Percentiles rank a stretch among this genome's conserved stretches.
Conservation (phyloP, 2,113 vertebrate genomes). For the Gadus macrocephalus region DNA sequence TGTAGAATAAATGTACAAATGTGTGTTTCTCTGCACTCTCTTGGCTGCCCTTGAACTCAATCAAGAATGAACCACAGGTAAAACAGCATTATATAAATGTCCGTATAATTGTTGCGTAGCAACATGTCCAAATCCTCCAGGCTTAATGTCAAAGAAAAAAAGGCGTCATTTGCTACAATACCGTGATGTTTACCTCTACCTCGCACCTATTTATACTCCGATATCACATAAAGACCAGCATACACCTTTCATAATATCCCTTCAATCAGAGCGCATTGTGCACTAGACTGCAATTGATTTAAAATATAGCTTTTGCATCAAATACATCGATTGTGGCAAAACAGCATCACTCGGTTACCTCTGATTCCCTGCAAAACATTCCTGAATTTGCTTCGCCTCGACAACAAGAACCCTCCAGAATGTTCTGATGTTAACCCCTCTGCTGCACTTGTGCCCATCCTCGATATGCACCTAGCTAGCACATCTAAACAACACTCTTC, state of each 20-base stretch:
- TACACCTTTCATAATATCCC: too few species aligned
- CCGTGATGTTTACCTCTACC: too few species aligned
- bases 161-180: too few species aligned
- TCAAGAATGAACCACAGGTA: slow-evolving; percentile 29
- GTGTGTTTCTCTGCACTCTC: slow-evolving; percentile 1
- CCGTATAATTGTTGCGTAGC: background rate
- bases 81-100: slow-evolving; percentile 5
- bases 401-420: slow-evolving; percentile 84
- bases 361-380: slow-evolving; percentile 47
- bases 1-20: background rate
- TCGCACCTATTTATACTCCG: too few species aligned
- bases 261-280: too few species aligned
- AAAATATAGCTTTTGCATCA: background rate
- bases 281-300: too few species aligned
- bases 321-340: slow-evolving; percentile 7
- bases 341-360: slow-evolving; percentile 29
- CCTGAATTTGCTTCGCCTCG: slow-evolving; percentile 62
- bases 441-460: slow-evolving; percentile 51
- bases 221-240: too few species aligned
- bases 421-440: slow-evolving; percentile 79
- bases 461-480: slow-evolving; percentile 48
- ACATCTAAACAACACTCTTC: slow-evolving; percentile 70
- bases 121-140: background rate
- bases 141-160: too few species aligned
- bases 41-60: slow-evolving; percentile 16